Conservation (phyloP, 1,140 invertebrate genomes). For the Magallana gigas region DNA sequence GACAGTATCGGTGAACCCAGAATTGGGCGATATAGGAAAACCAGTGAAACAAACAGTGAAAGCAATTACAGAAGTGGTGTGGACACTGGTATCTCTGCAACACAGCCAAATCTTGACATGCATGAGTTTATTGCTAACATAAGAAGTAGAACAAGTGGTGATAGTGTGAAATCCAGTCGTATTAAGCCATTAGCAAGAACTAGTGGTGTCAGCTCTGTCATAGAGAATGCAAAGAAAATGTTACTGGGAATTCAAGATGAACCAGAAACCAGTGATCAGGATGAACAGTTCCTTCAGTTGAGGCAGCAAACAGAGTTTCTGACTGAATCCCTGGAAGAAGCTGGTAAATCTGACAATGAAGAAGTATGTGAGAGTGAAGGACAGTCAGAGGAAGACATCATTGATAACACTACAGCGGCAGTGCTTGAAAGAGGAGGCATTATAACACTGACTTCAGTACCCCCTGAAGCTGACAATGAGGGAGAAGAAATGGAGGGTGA, state of each 20-base stretch:
- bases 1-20: neutral
- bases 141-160: slow-evolving; percentile 8
- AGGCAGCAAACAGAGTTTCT: neutral
- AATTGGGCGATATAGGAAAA: neutral
- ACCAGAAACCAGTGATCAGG: neutral
- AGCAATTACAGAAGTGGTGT: neutral
- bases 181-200: neutral
- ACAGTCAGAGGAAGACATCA: neutral
- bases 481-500: neutral
- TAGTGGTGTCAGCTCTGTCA: neutral
- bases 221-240: slow-evolving; percentile 16
- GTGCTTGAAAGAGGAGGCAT: neutral
- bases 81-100: neutral
- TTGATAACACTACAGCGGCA: neutral
- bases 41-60: neutral
- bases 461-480: neutral
- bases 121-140: neutral
- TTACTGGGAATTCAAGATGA: slow-evolving; percentile 10
- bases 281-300: neutral
- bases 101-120: neutral
- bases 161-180: neutral
- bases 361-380: neutral
- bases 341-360: neutral
- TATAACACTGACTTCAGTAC: neutral
- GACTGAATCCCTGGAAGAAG: neutral